Conservation (phyloP, 1,140 invertebrate species). For the Brachystomella parvula region DNA sequence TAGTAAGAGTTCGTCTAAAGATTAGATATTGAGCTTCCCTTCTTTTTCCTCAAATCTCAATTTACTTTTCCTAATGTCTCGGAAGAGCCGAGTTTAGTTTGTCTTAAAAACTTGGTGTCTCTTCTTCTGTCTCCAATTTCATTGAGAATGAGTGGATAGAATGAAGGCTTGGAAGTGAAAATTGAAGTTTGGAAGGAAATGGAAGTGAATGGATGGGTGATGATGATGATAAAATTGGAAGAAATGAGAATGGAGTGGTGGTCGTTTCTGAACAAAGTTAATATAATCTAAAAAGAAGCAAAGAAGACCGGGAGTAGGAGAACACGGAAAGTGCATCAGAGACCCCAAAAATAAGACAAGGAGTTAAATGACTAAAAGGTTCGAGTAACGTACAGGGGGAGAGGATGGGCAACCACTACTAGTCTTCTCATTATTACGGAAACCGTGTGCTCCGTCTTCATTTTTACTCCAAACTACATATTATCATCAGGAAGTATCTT, state of each 20-base stretch:
- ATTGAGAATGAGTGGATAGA: background rate
- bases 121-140: background rate
- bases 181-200: conserved; percentile 12
- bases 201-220: conserved; percentile 27
- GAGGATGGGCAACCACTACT: background rate
- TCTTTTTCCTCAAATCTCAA: conserved; percentile 1
- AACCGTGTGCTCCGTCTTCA: background rate
- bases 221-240: conserved; percentile 31
- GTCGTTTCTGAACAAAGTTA: background rate
- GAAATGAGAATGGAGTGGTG: conserved; percentile 36
- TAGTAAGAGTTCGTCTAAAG: background rate
- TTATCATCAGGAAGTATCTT: background rate
- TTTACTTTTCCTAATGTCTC: conserved; percentile 8
- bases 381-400: background rate
- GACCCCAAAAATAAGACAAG: background rate
- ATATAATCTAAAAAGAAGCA: background rate
- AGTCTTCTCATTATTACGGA: background rate
- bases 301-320: conserved; percentile 19
- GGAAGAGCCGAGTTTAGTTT: background rate
- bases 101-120: background rate
- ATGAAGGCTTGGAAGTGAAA: background rate
- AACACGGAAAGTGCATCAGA: conserved; percentile 37
- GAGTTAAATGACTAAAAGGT: background rate
- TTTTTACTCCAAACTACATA: background rate
- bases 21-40: background rate